These are phyloP conservation scores for Corythoichthys intestinalis DNA, from an alignment of 2,113 vertebrate species.

Conservation along the genomic window DNA sequence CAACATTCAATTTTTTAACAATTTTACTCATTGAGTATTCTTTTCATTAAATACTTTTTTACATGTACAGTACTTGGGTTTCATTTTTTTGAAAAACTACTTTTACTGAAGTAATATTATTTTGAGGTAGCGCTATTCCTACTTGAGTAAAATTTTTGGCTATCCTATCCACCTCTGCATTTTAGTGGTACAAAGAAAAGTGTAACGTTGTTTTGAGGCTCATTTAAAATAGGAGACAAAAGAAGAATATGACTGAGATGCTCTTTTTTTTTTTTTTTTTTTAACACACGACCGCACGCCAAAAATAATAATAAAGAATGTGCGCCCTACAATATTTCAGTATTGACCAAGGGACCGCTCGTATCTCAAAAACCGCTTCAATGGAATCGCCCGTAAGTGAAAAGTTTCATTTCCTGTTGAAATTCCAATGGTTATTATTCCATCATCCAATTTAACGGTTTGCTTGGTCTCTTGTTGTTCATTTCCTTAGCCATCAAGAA, in stretches of 20 bases:
- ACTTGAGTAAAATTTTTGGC: too few relatives aligned
- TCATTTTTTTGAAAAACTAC: too few relatives aligned
- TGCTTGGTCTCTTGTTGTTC: constrained; percentile 11
- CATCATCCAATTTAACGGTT: constrained; percentile 14
- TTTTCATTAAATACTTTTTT: too few relatives aligned
- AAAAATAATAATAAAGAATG: not conserved
- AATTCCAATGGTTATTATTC: not conserved
- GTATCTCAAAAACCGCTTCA: not conserved
- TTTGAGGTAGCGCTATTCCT: too few relatives aligned
- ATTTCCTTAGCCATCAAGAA: constrained; percentile 35
- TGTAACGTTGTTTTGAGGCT: too few relatives aligned
- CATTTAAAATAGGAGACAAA: not conserved
- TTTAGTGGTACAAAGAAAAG: too few relatives aligned
- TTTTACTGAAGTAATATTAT: too few relatives aligned
- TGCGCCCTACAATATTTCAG: not conserved
- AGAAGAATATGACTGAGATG: not conserved
- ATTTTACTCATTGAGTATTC: too few relatives aligned
- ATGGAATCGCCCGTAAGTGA: too few relatives aligned
- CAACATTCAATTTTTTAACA: too few relatives aligned
- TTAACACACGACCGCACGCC: not conserved
- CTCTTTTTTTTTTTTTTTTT: not conserved
- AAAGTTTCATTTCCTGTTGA: not conserved
- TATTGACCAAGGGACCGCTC: not conserved
- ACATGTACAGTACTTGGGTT: too few relatives aligned
- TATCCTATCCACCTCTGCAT: too few relatives aligned